Evolutionary conservation across 2,888 invertebrate genomes (phyloP), one percentile per base, ranked within the genome.

Genomic region (Palloptera scutellata): DNA sequence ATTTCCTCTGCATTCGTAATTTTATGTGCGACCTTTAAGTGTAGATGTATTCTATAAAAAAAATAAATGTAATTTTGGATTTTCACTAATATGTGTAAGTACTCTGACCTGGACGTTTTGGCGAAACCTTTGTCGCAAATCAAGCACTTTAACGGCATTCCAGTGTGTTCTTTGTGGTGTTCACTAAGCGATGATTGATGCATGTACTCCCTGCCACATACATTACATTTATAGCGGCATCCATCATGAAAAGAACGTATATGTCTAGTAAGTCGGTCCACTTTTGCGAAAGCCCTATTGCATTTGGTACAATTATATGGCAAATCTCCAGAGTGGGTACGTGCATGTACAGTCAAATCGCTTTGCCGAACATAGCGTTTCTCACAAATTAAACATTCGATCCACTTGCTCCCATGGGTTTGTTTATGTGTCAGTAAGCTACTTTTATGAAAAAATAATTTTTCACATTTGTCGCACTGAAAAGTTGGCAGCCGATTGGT

Each of bases 261-360:
- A 64, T 75, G 75, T 40, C 73, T 72, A 12, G 70, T 70, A 1
- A 74, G 20, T 13, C 57, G 48, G 5, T 66, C 63, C 19, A 61
- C 53, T 42, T 66, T 64, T 3, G 68, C 57, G 15, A 70, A 70
- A 13, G 70, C 62, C 42, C 71, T 74, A 10, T 75, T 73, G 55
- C 75, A 75, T 5, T 70, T 67, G n/a, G 66, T 61, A 64, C 75
- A 75, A 20, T 74, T 71, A 43, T 70, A 75, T 1, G 75, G 75
- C 10, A 66, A 73, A 59, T 75, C 71, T 15, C 75, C 75, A 0
- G 75, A 73, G 51, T 75, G 75, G 15, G 70, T 74, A 58, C 75
- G 73, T 51, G 74, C 12, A n/a, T 75, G 75, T 10, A 75, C 70
- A n/a, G 64, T 67, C 58, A 75, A 64, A 66, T 75, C 75, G 1